Evolutionary conservation across 2,797 vertebrate species (phyloP), one percentile per base, ranked within the genome.

Genomic region (Linurgus olivaceus): DNA sequence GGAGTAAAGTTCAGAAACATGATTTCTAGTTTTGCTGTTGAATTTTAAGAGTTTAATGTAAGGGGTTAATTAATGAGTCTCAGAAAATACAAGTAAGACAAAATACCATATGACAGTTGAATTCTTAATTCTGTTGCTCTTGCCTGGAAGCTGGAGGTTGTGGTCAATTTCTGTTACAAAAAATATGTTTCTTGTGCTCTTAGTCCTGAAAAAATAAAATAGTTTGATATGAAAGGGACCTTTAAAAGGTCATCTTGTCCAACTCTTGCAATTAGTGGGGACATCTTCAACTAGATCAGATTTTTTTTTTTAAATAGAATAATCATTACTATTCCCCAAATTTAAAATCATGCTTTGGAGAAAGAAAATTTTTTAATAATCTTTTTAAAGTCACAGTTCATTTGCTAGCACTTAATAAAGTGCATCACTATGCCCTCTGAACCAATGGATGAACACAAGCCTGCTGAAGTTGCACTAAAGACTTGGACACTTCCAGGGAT

Each of bases 221-320:
- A 23, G 11, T 48, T 62, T 47, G 17, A 40, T 54, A 11, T 42
- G 10, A 24, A 70, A 77, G 12, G 17, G 21, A 55, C 17, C 4
- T 48, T 55, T 86, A 16, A 35, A 50, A 35, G 11, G 24, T 58
- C 5, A 6, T 51, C 16, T 50, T 37, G 26, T 42, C 28, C 10
- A 14, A 10, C 28, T 37, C 7, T 28, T 23, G 15, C 44, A 26
- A 1, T 65, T 72, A 65, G 10, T 1, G 0, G 16, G 23, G 16
- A 38, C 19, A 25, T 65, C 51, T 87, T 57, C n/a, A 57, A 14
- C 9, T 50, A 29, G 28, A n/a, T 57, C 6, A 24, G 7, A 16
- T 55, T 57, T 57, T 55, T 55, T 54, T 54, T 33, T 52, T 8
- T 5, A 51, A 48, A 55, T 17, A 57, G 23, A 57, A 17, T 57